Conservation (phyloP, 2,888 invertebrate species). For the Podotricha telesiphe region DNA sequence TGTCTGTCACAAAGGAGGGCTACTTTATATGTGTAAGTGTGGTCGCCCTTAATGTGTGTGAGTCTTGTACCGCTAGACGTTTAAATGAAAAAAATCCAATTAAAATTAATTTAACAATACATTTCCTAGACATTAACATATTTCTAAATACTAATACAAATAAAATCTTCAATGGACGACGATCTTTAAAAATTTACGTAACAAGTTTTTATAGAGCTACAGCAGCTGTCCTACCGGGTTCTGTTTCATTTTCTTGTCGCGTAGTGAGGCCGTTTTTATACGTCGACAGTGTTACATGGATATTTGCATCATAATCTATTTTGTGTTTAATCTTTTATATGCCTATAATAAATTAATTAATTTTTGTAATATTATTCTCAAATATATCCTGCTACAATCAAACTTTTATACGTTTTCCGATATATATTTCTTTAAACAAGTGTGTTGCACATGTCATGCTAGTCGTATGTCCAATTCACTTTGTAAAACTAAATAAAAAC, state of each 20-base stretch:
- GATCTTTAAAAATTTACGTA: constrained; percentile 22
- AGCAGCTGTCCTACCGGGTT: constrained; percentile 67
- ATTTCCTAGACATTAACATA: constrained; percentile 14
- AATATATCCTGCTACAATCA: too few species aligned
- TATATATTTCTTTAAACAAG: too few species aligned
- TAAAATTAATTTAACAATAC: constrained; percentile 29
- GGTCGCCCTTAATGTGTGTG: constrained; percentile 48
- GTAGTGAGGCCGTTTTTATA: constrained; percentile 53
- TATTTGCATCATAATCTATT: constrained; percentile 41
- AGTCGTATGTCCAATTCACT: too few species aligned
- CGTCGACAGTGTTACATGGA: constrained; percentile 56
- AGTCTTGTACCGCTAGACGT: constrained; percentile 39
- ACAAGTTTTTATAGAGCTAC: constrained; percentile 30
- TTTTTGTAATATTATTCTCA: too few species aligned
- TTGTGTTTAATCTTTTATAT: constrained; percentile 9
- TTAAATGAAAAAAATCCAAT: constrained; percentile 18
- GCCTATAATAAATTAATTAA: background rate
- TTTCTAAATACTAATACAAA: background rate
- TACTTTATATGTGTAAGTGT: constrained; percentile 48
- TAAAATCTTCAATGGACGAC: constrained; percentile 49
- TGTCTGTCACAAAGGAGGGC: constrained; percentile 49
- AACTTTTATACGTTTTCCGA: too few species aligned
- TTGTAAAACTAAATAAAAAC: too few species aligned
- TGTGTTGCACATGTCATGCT: too few species aligned
- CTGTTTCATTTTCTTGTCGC: constrained; percentile 69